Evolutionary conservation across 2,888 invertebrate species (phyloP), one percentile per base, ranked within the genome.

Genomic region (Eueremaeus valkanovi): DNA sequence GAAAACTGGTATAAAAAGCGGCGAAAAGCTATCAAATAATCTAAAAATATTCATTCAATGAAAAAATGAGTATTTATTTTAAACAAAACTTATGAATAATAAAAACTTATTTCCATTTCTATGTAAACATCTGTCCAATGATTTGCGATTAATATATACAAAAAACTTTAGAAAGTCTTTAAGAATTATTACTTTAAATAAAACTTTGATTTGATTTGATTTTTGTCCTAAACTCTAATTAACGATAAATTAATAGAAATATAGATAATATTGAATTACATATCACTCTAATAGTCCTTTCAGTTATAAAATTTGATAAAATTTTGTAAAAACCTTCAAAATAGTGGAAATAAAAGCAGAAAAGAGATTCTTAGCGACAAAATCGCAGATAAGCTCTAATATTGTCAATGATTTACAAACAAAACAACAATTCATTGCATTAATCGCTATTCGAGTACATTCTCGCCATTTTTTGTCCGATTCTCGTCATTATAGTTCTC

Each of bases 401-500:
- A 66, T 36, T 33, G 31, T 18, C n/a, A 63, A 45, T 45, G 45
- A 45, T 18, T 45, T 63, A 33, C 11, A 36, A 66, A 9, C 11
- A 3, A 31, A 13, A 61, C 8, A 16, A 61, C 33, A 31, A 8
- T 16, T n/a, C 16, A 33, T 21, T 36, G 21, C 21, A 66, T 36
- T n/a, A 21, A 33, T 16, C 27, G 13, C 24, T 29, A 70, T 16
- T 70, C 70, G 13, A 70, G 70, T 11, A 70, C 27, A 70, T 66
- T 66, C n/a, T 70, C 45, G 6, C 40, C 21, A 1, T 16, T 40
- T 40, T 70, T 24, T 3, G 70, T 18, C 21, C n/a, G 31, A 18
- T n/a, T 9, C 11, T 45, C 18, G 1, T 21, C 70, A 45, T 29
- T 45, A 27, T 75, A 68, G 29, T 70, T 40, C 31, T 76, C 76